Conservation (phyloP, 2,113 vertebrate species). For the Mungos mungo region DNA sequence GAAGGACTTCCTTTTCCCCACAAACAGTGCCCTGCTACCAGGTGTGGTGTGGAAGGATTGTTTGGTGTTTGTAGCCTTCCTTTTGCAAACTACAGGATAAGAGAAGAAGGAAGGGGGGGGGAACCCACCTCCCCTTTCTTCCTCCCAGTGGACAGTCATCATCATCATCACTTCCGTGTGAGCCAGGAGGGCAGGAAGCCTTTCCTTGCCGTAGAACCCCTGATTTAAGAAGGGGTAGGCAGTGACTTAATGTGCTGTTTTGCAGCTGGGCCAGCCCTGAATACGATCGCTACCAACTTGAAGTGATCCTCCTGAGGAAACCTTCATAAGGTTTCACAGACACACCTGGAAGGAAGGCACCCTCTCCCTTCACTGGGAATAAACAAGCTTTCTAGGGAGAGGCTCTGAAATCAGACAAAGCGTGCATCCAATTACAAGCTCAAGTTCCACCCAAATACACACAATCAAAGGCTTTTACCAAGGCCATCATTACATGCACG, state of each 20-base stretch:
- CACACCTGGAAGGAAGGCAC: neutral
- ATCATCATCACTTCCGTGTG: constrained; percentile 49
- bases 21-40: constrained; percentile 45
- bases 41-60: constrained; percentile 65
- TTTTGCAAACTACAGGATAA: constrained; percentile 58
- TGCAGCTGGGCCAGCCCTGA: neutral
- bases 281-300: neutral
- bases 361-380: neutral
- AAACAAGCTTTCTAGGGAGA: constrained; percentile 69
- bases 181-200: constrained; percentile 59
- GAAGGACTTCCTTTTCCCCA: constrained; percentile 59
- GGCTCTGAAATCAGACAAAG: constrained; percentile 51
- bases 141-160: constrained; percentile 50
- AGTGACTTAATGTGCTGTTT: neutral
- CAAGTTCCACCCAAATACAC: constrained; percentile 76
- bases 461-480: constrained; percentile 70
- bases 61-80: constrained; percentile 56
- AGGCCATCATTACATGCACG: constrained; percentile 58
- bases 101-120: neutral
- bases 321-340: neutral
- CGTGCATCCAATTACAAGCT: constrained; percentile 68
- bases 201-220: neutral
- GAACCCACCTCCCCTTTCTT: constrained; percentile 44
- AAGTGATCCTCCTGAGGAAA: neutral
- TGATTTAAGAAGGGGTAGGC: neutral